phyloP scores from a whole-genome alignment of 1,140 invertebrate genomes.

The Rhynchophorus ferrugineus region DNA sequence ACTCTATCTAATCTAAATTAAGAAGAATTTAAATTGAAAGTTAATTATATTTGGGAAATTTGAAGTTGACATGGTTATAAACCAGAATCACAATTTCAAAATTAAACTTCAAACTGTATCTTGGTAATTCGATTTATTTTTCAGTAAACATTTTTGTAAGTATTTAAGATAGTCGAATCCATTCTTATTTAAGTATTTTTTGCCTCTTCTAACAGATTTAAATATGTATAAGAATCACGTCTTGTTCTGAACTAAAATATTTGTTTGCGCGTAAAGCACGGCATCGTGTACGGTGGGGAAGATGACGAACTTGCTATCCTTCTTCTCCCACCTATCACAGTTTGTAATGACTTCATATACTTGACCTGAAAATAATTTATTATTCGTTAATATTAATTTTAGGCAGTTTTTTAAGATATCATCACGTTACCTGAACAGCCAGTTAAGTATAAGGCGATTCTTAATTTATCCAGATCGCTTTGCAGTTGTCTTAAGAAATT shows the following conservation, averaged over 20 bases:
- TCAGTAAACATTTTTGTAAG: too few species aligned
- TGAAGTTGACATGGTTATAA: too few species aligned
- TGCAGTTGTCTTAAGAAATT: constrained; percentile 49
- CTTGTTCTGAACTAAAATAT: constrained; percentile 8
- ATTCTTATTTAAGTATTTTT: too few species aligned
- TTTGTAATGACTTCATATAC: constrained; percentile 56
- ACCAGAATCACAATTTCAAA: too few species aligned
- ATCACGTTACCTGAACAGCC: constrained; percentile 51
- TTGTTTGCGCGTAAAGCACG: constrained; percentile 48
- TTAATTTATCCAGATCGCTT: constrained; percentile 47
- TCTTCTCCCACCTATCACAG: constrained; percentile 49
- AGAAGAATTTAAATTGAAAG: too few species aligned
- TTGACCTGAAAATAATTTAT: constrained; percentile 43
- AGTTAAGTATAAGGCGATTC: constrained; percentile 51
- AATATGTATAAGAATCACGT: too few species aligned
- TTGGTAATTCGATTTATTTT: too few species aligned
- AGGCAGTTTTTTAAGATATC: not conserved
- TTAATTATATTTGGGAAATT: too few species aligned
- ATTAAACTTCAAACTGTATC: too few species aligned
- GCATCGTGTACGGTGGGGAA: constrained; percentile 69
- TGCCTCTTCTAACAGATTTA: too few species aligned
- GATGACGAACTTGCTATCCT: constrained; percentile 47
- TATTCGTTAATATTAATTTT: not conserved
- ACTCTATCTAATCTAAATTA: too few species aligned
- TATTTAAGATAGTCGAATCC: too few species aligned